These are phyloP conservation scores for Odontamblyopus lacepedii DNA, from an alignment of 2,797 vertebrate species.

Conservation along the genomic window DNA sequence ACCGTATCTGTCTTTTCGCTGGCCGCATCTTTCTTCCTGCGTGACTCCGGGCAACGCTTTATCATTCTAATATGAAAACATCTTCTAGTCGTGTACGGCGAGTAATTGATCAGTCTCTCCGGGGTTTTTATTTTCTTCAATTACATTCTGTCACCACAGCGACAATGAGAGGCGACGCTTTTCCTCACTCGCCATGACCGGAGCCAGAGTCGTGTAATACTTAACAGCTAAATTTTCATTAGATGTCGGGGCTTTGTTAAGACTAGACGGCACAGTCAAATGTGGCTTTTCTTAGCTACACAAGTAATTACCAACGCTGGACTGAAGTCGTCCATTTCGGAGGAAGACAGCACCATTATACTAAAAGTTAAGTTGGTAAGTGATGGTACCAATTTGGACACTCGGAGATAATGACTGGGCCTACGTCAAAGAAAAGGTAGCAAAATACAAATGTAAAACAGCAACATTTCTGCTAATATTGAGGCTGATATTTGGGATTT, in stretches of 20 bases:
- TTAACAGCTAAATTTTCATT: slow-evolving; percentile 22
- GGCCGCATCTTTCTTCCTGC: slow-evolving; percentile 13
- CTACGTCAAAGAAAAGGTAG: too few relatives aligned
- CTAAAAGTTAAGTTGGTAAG: not conserved
- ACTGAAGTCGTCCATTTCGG: not conserved
- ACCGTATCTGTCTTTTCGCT: slow-evolving; percentile 33
- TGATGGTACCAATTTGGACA: too few relatives aligned
- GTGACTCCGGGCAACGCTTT: slow-evolving; percentile 41
- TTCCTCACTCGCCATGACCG: not conserved
- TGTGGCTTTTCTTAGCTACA: not conserved
- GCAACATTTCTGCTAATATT: too few relatives aligned
- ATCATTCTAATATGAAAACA: slow-evolving; percentile 61
- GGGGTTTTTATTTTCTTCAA: slow-evolving; percentile 56
- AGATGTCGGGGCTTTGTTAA: slow-evolving; percentile 14
- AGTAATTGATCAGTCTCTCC: slow-evolving; percentile 55
- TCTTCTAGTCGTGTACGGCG: slow-evolving; percentile 36
- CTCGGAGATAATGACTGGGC: too few relatives aligned
- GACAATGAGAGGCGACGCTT: slow-evolving; percentile 39
- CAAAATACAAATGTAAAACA: too few relatives aligned
- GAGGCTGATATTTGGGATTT: too few relatives aligned
- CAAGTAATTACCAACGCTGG: not conserved
- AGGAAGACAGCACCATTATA: not conserved
- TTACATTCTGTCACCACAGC: slow-evolving; percentile 40
- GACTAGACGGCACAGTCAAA: slow-evolving; percentile 4
- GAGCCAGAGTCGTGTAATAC: slow-evolving; percentile 5